Percentiles rank a stretch among this genome's conserved stretches.
Evolutionary conservation across 2,113 vertebrate genomes (phyloP).

Genomic region (Ondatra zibethicus): DNA sequence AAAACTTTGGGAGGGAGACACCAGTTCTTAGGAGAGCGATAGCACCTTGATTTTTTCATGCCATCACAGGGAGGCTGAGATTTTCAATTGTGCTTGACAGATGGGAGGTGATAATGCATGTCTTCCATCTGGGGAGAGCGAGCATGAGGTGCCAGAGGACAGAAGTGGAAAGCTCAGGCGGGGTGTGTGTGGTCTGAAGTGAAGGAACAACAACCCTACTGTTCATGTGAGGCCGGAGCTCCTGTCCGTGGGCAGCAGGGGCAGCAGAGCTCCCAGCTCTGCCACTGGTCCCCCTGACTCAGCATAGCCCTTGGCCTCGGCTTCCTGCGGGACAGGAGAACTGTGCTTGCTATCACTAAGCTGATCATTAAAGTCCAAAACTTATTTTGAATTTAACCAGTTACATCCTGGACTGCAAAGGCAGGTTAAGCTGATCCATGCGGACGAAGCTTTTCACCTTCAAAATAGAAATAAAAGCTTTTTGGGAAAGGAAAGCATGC

Average conservation of each 20-base stretch:
- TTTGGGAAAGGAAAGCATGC: constrained; percentile 15
- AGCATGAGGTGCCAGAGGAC: background rate
- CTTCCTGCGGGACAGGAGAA: background rate
- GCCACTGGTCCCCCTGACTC: background rate
- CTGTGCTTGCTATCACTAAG: background rate
- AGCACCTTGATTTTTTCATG: background rate
- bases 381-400: background rate
- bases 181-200: no score
- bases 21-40: background rate
- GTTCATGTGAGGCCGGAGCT: background rate
- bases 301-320: background rate
- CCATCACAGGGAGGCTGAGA: background rate
- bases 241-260: no score
- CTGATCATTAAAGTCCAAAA: constrained; percentile 34
- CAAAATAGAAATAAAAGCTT: constrained; percentile 38
- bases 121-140: background rate
- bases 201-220: background rate
- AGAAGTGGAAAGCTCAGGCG: background rate
- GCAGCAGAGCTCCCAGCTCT: background rate
- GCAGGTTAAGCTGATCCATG: background rate
- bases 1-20: no score
- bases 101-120: background rate
- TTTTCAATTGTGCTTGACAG: background rate
- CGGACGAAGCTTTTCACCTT: constrained; percentile 1
- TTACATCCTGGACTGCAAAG: constrained; percentile 14